Percentiles rank a stretch among this genome's conserved stretches.
These are phyloP conservation scores for Pasiphila rectangulata DNA, from an alignment of 2,888 invertebrate species.

Conservation along the genomic window DNA sequence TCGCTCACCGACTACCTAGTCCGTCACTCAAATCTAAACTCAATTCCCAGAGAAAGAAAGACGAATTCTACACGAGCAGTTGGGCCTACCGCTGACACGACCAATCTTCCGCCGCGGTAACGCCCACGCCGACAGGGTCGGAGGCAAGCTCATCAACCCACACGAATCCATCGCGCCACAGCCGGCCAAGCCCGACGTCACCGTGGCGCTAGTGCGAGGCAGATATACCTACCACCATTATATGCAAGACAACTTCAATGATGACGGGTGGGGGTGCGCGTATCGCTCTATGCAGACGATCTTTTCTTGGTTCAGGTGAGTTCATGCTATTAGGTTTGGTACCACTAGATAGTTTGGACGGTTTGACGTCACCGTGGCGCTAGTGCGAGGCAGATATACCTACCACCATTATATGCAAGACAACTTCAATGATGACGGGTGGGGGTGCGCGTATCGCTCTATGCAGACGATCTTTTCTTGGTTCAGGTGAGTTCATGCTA, in stretches of 20 bases:
- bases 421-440: constrained; percentile 96
- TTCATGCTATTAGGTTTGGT: no score
- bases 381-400: constrained; percentile 91
- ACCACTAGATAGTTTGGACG: no score
- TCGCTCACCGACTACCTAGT: no score
- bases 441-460: constrained; percentile 99
- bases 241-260: constrained; percentile 95
- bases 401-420: constrained; percentile 99
- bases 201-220: constrained; percentile 85
- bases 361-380: constrained; percentile 54
- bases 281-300: constrained; percentile 98
- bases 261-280: constrained; percentile 99
- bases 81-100: constrained; percentile 83
- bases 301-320: constrained; percentile 94
- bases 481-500: constrained; percentile 87
- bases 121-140: constrained; percentile 77
- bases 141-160: constrained; percentile 85
- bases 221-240: constrained; percentile 97
- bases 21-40: neutral
- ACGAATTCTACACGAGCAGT: constrained; percentile 84
- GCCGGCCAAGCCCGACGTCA: constrained; percentile 50
- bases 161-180: constrained; percentile 82
- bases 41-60: constrained; percentile 81
- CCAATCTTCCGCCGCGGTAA: constrained; percentile 90
- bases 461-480: constrained; percentile 98